Evolutionary conservation across 2,888 invertebrate species (phyloP).

Genomic region (Creontiades dilutus): DNA sequence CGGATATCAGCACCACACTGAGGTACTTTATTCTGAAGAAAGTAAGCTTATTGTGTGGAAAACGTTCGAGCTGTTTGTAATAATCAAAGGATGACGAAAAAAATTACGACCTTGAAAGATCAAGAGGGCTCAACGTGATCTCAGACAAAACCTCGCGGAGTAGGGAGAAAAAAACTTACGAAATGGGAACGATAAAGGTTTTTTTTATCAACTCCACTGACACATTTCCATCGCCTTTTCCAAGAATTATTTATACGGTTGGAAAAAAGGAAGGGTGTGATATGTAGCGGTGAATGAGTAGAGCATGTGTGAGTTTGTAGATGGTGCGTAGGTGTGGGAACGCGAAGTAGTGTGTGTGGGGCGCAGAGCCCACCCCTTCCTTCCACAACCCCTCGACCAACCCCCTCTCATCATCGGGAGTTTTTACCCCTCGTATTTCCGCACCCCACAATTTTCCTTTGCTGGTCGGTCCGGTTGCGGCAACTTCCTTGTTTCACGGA

Average conservation of each 20-base stretch:
- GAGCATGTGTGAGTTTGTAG: background rate
- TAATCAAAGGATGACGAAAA: background rate
- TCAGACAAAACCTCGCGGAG: background rate
- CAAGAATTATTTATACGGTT: conserved; percentile 34
- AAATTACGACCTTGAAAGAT: background rate
- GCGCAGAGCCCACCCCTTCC: background rate
- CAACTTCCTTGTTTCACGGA: no score
- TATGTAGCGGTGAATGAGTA: background rate
- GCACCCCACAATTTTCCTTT: background rate
- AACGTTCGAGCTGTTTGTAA: no score
- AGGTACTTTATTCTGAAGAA: no score
- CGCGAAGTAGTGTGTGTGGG: background rate
- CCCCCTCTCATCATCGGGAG: no score
- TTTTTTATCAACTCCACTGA: conserved; percentile 14
- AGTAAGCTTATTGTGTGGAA: no score
- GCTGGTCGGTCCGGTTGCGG: background rate
- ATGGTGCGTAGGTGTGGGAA: background rate
- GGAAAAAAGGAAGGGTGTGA: background rate
- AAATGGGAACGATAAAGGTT: background rate
- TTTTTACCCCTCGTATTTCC: background rate
- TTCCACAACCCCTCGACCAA: background rate
- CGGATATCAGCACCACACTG: no score
- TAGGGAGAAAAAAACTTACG: background rate
- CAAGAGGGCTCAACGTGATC: background rate
- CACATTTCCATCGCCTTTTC: conserved; percentile 38